These are phyloP conservation scores for Lepus europaeus DNA, from an alignment of 2,113 vertebrate genomes.

Conservation along the genomic window DNA sequence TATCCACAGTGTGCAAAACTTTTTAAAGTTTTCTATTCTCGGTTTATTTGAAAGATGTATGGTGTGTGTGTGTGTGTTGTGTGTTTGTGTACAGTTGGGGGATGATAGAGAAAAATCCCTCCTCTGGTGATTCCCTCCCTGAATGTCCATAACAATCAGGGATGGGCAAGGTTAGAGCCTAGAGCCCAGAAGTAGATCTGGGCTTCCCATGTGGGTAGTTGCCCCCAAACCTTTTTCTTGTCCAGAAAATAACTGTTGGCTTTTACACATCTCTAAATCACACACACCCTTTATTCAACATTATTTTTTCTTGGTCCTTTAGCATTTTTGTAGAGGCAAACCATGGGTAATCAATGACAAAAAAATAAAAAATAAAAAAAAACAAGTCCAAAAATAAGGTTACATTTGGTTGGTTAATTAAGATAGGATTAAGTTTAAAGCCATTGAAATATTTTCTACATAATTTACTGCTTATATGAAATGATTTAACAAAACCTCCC, in stretches of 20 bases:
- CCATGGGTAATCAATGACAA: background rate
- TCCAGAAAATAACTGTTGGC: background rate
- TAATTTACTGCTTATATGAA: slow-evolving; percentile 1
- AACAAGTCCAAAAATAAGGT: background rate
- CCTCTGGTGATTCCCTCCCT: no score
- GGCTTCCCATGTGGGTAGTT: no score
- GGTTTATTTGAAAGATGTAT: no score
- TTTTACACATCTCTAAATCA: background rate
- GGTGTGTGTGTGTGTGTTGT: no score
- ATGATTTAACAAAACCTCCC: background rate
- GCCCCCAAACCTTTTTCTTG: background rate
- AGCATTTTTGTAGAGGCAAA: background rate
- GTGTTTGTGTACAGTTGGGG: no score
- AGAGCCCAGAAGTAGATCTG: no score
- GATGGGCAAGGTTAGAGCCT: no score
- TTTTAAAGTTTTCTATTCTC: background rate
- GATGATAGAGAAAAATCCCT: no score
- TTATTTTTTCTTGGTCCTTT: background rate
- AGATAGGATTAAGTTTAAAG: background rate
- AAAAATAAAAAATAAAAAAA: background rate
- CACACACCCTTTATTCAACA: background rate
- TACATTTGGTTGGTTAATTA: background rate
- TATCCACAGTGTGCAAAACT: background rate
- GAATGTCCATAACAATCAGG: no score
- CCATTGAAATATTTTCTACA: background rate